phyloP scores from a whole-genome alignment of 2,888 invertebrate genomes.

The Lottia gigantea region DNA sequence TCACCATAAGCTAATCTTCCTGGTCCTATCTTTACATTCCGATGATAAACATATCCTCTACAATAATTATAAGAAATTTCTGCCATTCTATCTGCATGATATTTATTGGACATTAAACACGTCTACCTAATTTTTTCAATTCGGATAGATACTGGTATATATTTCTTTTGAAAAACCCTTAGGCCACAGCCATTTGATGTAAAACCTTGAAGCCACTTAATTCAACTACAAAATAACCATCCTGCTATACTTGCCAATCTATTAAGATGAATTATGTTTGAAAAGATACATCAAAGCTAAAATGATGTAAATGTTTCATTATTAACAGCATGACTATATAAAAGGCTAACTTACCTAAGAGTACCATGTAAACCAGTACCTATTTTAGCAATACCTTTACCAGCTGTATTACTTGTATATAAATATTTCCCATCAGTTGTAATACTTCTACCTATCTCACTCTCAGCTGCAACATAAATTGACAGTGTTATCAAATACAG shows the following conservation, averaged over 20 bases:
- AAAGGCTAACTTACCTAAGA: conserved; percentile 48
- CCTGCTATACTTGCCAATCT: no score
- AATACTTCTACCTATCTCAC: conserved; percentile 58
- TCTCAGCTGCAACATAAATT: conserved; percentile 42
- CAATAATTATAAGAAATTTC: conserved; percentile 20
- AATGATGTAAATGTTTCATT: no score
- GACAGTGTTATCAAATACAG: not conserved
- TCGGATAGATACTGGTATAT: no score
- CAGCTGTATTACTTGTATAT: conserved; percentile 63
- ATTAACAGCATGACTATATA: no score
- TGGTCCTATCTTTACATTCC: conserved; percentile 56
- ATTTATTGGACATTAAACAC: no score
- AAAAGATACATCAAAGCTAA: no score
- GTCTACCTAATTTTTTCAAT: no score
- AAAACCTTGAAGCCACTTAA: no score
- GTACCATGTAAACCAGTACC: conserved; percentile 67
- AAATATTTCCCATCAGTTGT: conserved; percentile 64
- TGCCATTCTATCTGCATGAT: not conserved
- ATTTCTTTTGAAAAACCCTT: no score
- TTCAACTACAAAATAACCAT: no score
- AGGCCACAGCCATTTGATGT: no score
- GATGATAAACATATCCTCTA: conserved; percentile 65
- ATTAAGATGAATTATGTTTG: no score
- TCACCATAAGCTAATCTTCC: conserved; percentile 60
- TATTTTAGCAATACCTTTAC: conserved; percentile 64